Conservation (phyloP, 2,888 invertebrate genomes). For the Leucophenga montana region DNA sequence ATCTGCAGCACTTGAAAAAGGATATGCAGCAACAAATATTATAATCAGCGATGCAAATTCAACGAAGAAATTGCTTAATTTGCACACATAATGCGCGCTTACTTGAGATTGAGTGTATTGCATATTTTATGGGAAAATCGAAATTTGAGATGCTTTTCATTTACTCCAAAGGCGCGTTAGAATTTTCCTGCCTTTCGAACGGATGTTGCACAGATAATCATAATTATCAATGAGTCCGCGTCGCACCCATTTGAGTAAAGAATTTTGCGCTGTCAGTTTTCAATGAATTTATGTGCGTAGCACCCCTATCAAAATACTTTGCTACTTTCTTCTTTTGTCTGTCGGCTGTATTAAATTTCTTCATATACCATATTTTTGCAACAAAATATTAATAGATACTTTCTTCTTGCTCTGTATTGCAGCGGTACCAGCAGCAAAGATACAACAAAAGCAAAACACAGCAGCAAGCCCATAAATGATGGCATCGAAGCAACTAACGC, state of each 20-base stretch:
- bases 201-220: constrained; percentile 41
- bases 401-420: constrained; percentile 29
- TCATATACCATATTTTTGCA: constrained; percentile 3
- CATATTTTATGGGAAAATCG: constrained; percentile 25
- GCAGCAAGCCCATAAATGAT: constrained; percentile 6
- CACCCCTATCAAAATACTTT: constrained; percentile 19
- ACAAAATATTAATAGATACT: constrained; percentile 14
- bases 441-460: constrained; percentile 28
- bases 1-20: constrained; percentile 50
- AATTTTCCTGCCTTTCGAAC: constrained; percentile 17
- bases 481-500: constrained; percentile 22
- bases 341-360: constrained; percentile 23
- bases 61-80: constrained; percentile 58
- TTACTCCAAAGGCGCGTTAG: background rate
- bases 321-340: constrained; percentile 44
- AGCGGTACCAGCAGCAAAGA: constrained; percentile 52
- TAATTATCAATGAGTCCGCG: constrained; percentile 14
- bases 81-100: constrained; percentile 29
- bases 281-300: constrained; percentile 61
- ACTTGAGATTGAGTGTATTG: constrained; percentile 21
- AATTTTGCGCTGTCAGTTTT: constrained; percentile 27
- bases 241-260: background rate
- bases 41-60: constrained; percentile 55
- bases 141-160: constrained; percentile 20
- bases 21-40: constrained; percentile 27